Conservation (phyloP, 2,113 vertebrate species). For the Gobius niger region DNA sequence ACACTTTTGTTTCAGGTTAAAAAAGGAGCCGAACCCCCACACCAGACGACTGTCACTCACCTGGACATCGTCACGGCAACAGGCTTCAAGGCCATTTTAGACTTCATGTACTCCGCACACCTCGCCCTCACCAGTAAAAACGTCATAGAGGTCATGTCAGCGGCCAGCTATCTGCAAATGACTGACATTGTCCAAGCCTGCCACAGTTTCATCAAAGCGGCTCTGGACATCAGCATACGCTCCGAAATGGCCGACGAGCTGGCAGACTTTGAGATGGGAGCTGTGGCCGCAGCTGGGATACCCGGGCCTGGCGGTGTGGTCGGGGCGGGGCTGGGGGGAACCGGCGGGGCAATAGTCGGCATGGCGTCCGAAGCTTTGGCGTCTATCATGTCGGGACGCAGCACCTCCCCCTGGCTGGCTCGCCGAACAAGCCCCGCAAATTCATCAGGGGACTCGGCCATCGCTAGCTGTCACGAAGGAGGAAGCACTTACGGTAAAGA, state of each 20-base stretch:
- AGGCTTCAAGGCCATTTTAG: slow-evolving; percentile 96
- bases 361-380: slow-evolving; percentile 85
- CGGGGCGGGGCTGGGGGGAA: slow-evolving; percentile 69
- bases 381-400: slow-evolving; percentile 93
- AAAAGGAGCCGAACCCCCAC: slow-evolving; percentile 85
- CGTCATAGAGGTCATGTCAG: slow-evolving; percentile 98
- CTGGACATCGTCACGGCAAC: slow-evolving; percentile 97
- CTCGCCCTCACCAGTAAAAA: slow-evolving; percentile 96
- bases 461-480: slow-evolving; percentile 95
- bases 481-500: slow-evolving; percentile 92
- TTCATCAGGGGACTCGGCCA: slow-evolving; percentile 96
- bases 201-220: slow-evolving; percentile 96
- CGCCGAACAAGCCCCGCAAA: slow-evolving; percentile 91
- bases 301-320: slow-evolving; percentile 72
- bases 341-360: slow-evolving; percentile 68
- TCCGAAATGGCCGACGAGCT: slow-evolving; percentile 91
- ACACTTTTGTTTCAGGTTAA: slow-evolving; percentile 75
- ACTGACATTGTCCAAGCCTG: slow-evolving; percentile 98
- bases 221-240: slow-evolving; percentile 97
- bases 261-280: slow-evolving; percentile 86
- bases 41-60: slow-evolving; percentile 94
- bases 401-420: slow-evolving; percentile 93
- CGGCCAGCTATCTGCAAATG: slow-evolving; percentile 98
- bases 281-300: slow-evolving; percentile 76
- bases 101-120: slow-evolving; percentile 99